Percentiles rank a stretch among this genome's conserved stretches.
These are phyloP conservation scores for Tethya wilhelma DNA, from an alignment of 37 sponge, comb jelly and placozoan genomes.

Conservation along the genomic window DNA sequence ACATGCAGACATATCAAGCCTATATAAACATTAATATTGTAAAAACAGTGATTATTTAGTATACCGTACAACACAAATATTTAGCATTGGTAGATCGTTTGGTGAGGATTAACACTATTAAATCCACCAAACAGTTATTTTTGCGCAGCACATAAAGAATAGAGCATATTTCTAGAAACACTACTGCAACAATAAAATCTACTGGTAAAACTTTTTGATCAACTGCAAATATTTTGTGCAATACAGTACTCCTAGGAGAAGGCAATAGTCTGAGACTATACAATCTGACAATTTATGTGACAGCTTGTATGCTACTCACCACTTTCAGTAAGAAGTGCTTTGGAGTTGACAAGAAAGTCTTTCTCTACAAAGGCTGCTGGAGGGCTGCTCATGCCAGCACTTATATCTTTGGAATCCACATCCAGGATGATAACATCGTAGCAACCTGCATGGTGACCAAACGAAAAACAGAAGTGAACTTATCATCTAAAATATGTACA, in stretches of 20 bases:
- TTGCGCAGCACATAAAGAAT: too few species aligned
- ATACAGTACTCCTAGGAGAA: too few species aligned
- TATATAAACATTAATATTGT: neutral
- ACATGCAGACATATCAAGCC: neutral
- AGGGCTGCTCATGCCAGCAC: slow-evolving; percentile 65
- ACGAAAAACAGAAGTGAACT: neutral
- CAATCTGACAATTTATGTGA: neutral
- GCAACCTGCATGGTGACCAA: neutral
- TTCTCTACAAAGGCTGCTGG: slow-evolving; percentile 55
- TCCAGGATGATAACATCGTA: slow-evolving; percentile 76
- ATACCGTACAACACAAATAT: too few species aligned
- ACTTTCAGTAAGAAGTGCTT: slow-evolving; percentile 1
- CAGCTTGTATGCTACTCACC: slow-evolving; percentile 1
- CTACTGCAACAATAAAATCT: too few species aligned
- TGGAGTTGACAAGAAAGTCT: slow-evolving; percentile 38
- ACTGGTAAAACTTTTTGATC: too few species aligned
- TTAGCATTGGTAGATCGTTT: too few species aligned
- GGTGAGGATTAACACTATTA: too few species aligned
- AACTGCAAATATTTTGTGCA: too few species aligned
- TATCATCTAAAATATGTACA: neutral
- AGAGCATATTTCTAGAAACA: too few species aligned
- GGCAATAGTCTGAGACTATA: neutral
- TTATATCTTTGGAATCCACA: slow-evolving; percentile 72
- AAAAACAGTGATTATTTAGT: too few species aligned
- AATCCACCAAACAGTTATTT: too few species aligned